phyloP scores from a whole-genome alignment of 2,888 invertebrate genomes.

The Metallyticus violacea region DNA sequence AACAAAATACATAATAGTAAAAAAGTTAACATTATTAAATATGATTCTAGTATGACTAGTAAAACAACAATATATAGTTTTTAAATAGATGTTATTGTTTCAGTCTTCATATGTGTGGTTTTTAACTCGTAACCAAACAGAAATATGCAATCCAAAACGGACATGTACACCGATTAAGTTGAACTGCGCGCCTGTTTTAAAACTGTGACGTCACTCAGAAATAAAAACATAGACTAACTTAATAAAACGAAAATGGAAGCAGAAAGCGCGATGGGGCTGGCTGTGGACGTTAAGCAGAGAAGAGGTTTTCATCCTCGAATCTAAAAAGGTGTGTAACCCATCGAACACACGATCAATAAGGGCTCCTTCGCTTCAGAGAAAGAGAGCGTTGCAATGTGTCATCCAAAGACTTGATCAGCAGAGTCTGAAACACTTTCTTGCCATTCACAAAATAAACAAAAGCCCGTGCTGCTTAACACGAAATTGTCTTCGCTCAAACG shows the following conservation, averaged over 20 bases:
- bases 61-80: no score
- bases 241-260: not conserved
- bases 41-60: no score
- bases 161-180: not conserved
- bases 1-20: no score
- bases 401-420: no score
- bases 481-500: not conserved
- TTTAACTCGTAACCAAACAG: not conserved
- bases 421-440: no score
- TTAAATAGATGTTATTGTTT: no score
- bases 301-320: not conserved
- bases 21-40: no score
- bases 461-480: no score
- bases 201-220: not conserved
- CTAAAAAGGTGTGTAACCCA: not conserved
- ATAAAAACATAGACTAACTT: not conserved
- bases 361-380: not conserved
- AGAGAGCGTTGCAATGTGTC: not conserved
- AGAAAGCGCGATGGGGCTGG: not conserved
- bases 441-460: not conserved
- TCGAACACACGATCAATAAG: not conserved
- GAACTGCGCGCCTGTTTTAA: not conserved
- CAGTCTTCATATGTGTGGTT: not conserved
- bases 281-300: not conserved
- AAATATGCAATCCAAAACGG: not conserved